Evolutionary conservation across 2,113 vertebrate species (phyloP).

Genomic region (Lophochroa leadbeateri): DNA sequence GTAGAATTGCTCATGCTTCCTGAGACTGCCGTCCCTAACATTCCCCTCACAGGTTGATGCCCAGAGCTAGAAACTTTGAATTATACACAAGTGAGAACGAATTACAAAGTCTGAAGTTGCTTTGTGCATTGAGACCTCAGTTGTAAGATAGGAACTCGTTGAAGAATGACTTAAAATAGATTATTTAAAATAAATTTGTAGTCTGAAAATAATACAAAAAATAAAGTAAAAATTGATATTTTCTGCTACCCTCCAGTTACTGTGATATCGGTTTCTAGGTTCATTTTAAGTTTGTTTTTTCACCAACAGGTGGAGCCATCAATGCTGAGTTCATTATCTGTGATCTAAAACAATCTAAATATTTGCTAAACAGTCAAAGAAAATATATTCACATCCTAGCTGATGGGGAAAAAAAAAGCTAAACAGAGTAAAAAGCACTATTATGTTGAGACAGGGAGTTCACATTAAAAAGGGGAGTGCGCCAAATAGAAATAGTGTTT

Average conservation of each 20-base stretch:
- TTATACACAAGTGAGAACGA: neutral
- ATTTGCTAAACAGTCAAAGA: neutral
- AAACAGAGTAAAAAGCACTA: neutral
- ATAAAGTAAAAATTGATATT: neutral
- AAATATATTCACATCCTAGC: neutral
- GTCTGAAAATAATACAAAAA: neutral
- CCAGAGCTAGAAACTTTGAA: neutral
- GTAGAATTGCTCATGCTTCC: neutral
- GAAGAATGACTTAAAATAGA: neutral
- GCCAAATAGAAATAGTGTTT: neutral
- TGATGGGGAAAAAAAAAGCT: neutral
- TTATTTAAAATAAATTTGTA: neutral
- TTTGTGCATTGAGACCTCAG: neutral
- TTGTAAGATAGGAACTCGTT: neutral
- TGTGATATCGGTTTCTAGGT: fast-evolving
- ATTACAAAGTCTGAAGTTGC: neutral
- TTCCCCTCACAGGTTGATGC: neutral
- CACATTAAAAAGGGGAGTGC: neutral
- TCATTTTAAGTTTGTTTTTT: neutral
- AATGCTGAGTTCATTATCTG: neutral
- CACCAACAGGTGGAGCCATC: slow-evolving; percentile 16
- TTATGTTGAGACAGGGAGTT: neutral
- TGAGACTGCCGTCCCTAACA: neutral
- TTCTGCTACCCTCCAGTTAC: neutral
- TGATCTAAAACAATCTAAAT: neutral